Evolutionary conservation across 1,140 invertebrate genomes (phyloP), one percentile per base, ranked within the genome.

Genomic region (Oscheius sp.): DNA sequence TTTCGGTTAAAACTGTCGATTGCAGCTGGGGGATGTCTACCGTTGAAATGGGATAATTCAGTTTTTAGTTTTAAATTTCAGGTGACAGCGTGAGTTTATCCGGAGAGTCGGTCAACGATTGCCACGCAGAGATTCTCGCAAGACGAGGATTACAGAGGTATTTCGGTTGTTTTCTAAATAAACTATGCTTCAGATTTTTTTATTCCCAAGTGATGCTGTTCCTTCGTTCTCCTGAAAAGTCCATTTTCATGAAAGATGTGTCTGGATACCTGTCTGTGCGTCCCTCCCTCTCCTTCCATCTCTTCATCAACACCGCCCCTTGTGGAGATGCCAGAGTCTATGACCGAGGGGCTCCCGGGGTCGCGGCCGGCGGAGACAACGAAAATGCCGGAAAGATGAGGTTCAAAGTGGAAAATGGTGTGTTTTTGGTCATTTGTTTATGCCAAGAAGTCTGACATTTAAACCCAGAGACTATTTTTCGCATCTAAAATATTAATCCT

Each of bases 41-140:
- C 42, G 18, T 45, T 45, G 42, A 15, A 18, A 45, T 45, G 42
- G 42, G 42, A 45, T 18, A 23, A 45, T 45, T 18, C 15, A 45
- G 18, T 45, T 15, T 45, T 45, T 45, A 18, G 18, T 45, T 45
- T 45, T 0, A 45, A 45, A 18, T 45, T 45, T 45, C 23, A 45
- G 66, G 66, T 1, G 66, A 68, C 13, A 20, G 38, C 4, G 38
- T 70, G 13, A 32, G 3, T 18, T 36, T 4, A 7, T 36, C 55
- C 20, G 71, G 71, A 26, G 29, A 15, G 7, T 62, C 71, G 29
- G 23, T 73, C 2, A 65, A 49, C 20, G 71, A 73, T 61, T 73
- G 71, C 59, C 71, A 73, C n/a, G 71, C 71, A 20, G 71, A 73
- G 28, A 66, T 73, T 32, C 46, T 73, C 7, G 49, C 71, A 31